Evolutionary conservation across 2,888 invertebrate species (phyloP).

Genomic region (Apodemia mormo): DNA sequence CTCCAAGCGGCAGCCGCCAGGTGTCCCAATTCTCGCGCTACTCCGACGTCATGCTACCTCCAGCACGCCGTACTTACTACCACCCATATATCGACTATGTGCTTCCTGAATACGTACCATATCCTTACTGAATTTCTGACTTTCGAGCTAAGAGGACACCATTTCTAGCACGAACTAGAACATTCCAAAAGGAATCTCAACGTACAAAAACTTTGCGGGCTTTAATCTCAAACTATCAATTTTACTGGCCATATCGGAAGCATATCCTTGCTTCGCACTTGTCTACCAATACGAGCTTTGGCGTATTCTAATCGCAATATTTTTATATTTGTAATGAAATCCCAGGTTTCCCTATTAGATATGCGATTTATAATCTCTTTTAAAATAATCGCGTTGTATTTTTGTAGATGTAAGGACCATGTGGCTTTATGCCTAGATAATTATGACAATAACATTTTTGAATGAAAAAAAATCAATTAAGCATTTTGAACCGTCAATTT

Average conservation of each 20-base stretch:
- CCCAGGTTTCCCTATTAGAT: constrained; percentile 60
- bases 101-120: constrained; percentile 62
- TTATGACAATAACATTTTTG: constrained; percentile 20
- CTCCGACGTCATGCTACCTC: constrained; percentile 72
- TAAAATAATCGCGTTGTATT: constrained; percentile 65
- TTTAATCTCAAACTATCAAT: constrained; percentile 54
- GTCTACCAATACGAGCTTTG: constrained; percentile 58
- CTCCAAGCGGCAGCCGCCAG: constrained; percentile 67
- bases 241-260: constrained; percentile 69
- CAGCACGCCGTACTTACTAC: constrained; percentile 62
- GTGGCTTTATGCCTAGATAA: constrained; percentile 28
- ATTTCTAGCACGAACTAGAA: constrained; percentile 49
- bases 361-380: constrained; percentile 55
- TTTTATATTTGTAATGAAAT: constrained; percentile 61
- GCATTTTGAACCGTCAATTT: constrained; percentile 63
- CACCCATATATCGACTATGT: constrained; percentile 64
- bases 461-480: constrained; percentile 59
- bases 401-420: constrained; percentile 65
- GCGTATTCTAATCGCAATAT: constrained; percentile 58
- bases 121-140: constrained; percentile 59
- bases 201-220: constrained; percentile 61
- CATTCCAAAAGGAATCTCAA: constrained; percentile 45
- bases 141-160: constrained; percentile 40
- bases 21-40: constrained; percentile 75
- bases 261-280: constrained; percentile 73